Evolutionary conservation across 2,113 vertebrate genomes (phyloP), one percentile per base, ranked within the genome.

Genomic region (Gambusia affinis): DNA sequence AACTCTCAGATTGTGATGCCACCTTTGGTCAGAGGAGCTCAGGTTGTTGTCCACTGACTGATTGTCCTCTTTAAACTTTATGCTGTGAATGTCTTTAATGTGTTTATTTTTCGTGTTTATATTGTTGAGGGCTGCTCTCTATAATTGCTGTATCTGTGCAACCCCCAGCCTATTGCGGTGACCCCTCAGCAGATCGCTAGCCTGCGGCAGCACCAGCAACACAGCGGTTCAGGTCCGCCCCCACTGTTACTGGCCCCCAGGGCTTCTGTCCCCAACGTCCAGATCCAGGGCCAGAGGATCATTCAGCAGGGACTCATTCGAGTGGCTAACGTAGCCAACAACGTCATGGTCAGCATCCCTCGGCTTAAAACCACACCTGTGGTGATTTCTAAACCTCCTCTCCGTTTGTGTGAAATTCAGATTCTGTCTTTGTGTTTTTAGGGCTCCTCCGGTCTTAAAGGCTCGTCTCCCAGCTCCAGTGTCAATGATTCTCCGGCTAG

Each of bases 251-350:
- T 99, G 88, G 98, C 98, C 0, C 97, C 97, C 0, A 93, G 98
- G 57, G 97, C 96, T 0, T 96, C 98, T 0, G 96, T 98, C 77
- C 97, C 97, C 92, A 97, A 93, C 4, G 96, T 98, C 60, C 98
- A 99, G 82, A 93, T 97, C 61, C 98, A 99, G 94, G 98, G 98
- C 72, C 97, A 98, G 94, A 91, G 97, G 24, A 97, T 99, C 87
- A 98, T 99, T 91, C 97, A 98, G 91, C 97, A 99, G 92, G 98
- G 98, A 24, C 95, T 99, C 75, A 98, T 99, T 87, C 96, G 98
- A 0, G 97, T 99, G 22, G 96, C 97, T 91, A 99, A 95, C 1
- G 97, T 99, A 42, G 94, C 96, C 88, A 99, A 92, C 75, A 96
- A 96, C 81, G 93, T 98, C 85, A 95, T 99, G 1, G 97, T 99